phyloP scores from a whole-genome alignment of 1,140 invertebrate genomes.

The Hycleus phaleratus region DNA sequence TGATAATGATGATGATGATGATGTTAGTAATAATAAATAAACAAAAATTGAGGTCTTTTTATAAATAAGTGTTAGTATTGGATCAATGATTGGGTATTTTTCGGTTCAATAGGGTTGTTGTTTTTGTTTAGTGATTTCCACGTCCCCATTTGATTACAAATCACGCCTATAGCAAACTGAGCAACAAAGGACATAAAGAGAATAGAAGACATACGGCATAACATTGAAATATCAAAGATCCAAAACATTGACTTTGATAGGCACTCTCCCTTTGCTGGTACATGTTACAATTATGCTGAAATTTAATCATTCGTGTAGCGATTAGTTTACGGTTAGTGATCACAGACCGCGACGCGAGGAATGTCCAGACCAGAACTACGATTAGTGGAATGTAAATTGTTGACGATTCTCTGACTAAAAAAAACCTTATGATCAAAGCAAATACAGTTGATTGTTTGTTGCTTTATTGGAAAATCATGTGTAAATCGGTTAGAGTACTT shows the following conservation, averaged over 20 bases:
- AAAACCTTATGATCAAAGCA: conserved; percentile 33
- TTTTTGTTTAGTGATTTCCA: too few species aligned
- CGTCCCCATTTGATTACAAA: not conserved
- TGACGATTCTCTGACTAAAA: conserved; percentile 35
- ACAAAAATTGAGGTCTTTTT: too few species aligned
- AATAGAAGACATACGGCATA: conserved; percentile 11
- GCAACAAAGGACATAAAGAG: conserved; percentile 15
- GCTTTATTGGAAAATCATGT: conserved; percentile 31
- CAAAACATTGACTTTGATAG: conserved; percentile 18
- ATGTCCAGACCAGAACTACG: conserved; percentile 36
- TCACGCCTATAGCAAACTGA: conserved; percentile 3
- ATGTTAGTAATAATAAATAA: too few species aligned
- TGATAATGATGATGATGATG: too few species aligned
- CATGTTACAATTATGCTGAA: conserved; percentile 42
- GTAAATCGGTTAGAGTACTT: conserved; percentile 20
- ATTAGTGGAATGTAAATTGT: conserved; percentile 41
- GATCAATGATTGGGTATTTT: too few species aligned
- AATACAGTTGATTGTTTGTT: conserved; percentile 31
- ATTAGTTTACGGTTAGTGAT: conserved; percentile 40
- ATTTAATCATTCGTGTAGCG: conserved; percentile 42
- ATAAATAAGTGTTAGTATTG: too few species aligned
- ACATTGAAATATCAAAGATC: conserved; percentile 19
- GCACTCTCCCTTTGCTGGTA: conserved; percentile 31
- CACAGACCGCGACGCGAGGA: conserved; percentile 39
- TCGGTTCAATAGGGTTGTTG: too few species aligned